Conservation (phyloP, 2,888 invertebrate genomes). For the Drosophila rellima region DNA sequence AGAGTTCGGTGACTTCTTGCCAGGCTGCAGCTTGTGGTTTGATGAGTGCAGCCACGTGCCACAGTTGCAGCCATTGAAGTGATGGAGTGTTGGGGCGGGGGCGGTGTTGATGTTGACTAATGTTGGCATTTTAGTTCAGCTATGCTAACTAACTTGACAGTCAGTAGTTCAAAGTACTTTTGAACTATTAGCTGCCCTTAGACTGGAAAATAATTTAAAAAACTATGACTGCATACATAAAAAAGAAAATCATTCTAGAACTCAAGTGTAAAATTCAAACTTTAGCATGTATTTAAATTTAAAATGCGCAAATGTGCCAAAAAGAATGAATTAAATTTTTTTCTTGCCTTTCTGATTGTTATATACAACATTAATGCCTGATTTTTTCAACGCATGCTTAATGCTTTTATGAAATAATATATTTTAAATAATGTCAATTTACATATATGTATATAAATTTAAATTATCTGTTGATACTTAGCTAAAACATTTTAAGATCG, state of each 20-base stretch:
- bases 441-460: too few relatives aligned
- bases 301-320: too few relatives aligned
- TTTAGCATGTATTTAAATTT: too few relatives aligned
- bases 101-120: slow-evolving; percentile 49
- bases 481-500: not conserved
- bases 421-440: not conserved
- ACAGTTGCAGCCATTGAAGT: not conserved
- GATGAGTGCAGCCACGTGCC: slow-evolving; percentile 50
- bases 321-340: too few relatives aligned
- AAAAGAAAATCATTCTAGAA: not conserved
- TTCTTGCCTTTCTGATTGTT: too few relatives aligned
- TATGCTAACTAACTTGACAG: slow-evolving; percentile 12
- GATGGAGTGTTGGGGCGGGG: not conserved
- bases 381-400: too few relatives aligned
- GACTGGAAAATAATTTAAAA: not conserved
- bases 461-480: not conserved
- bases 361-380: too few relatives aligned
- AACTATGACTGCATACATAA: not conserved
- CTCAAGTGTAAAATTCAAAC: too few relatives aligned
- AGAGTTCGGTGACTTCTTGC: slow-evolving; percentile 65
- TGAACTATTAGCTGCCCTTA: not conserved
- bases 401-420: too few relatives aligned
- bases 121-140: slow-evolving; percentile 28
- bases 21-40: slow-evolving; percentile 32
- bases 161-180: not conserved